Evolutionary conservation across 2,113 vertebrate species (phyloP).

Genomic region (Pachyramphus minor): DNA sequence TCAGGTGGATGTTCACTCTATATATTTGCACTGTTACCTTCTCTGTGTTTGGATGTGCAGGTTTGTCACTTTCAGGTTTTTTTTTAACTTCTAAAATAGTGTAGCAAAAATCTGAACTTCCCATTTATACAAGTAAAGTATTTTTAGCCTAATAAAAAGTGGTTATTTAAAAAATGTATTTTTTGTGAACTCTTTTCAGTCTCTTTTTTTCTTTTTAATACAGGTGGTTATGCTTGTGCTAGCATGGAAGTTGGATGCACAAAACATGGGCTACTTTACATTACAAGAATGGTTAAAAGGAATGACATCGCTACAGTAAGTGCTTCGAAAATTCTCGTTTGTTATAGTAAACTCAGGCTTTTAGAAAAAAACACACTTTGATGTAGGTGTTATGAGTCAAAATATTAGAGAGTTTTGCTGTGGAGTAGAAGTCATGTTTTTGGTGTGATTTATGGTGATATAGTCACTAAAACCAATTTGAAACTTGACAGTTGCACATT

Average conservation of each 20-base stretch:
- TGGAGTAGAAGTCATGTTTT: background rate
- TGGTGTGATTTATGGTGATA: background rate
- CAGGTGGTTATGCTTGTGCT: constrained; percentile 99
- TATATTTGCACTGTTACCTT: background rate
- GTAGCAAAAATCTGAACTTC: background rate
- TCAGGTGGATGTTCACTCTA: background rate
- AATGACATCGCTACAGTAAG: constrained; percentile 97
- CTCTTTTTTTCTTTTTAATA: background rate
- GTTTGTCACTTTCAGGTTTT: background rate
- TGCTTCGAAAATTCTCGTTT: constrained; percentile 2
- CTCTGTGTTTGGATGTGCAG: background rate
- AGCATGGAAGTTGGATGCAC: constrained; percentile 98
- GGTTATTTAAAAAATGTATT: background rate
- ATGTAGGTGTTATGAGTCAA: background rate
- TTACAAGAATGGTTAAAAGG: constrained; percentile 98
- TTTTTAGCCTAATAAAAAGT: background rate
- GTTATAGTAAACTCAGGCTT: background rate
- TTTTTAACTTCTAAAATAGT: background rate
- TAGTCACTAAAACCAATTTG: background rate
- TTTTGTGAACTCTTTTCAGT: background rate
- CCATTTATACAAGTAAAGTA: background rate
- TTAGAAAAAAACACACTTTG: background rate
- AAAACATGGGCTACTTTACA: constrained; percentile 99
- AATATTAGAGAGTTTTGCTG: background rate
- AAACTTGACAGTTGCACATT: background rate